Conservation (phyloP, 2,797 vertebrate genomes). For the Hozukius guyotensis region DNA sequence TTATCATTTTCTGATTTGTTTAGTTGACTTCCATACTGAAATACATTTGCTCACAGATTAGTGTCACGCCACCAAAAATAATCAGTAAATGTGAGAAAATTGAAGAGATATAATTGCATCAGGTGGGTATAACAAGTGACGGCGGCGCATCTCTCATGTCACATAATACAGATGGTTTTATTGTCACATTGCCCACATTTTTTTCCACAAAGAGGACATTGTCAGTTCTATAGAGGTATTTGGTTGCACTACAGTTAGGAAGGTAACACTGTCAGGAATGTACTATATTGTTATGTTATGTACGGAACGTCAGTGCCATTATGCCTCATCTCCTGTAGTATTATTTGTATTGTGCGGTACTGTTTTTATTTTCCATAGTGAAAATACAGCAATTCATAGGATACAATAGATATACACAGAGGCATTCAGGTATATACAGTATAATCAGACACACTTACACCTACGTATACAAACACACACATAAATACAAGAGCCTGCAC, state of each 20-base stretch:
- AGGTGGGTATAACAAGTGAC: neutral
- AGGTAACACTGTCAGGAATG: neutral
- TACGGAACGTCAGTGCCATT: neutral
- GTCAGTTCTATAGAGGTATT: neutral
- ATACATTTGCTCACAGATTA: neutral
- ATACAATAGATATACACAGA: neutral
- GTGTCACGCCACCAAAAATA: neutral
- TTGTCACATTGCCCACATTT: conserved; percentile 1
- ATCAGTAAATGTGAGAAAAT: neutral
- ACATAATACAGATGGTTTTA: neutral
- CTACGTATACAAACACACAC: neutral
- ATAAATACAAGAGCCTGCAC: neutral
- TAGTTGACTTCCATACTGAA: neutral
- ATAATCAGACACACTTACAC: neutral
- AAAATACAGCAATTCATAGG: neutral
- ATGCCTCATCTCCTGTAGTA: neutral
- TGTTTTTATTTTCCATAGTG: neutral
- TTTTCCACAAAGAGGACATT: neutral
- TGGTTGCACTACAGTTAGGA: neutral
- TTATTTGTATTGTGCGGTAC: neutral
- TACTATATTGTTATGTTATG: neutral
- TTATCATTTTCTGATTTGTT: neutral
- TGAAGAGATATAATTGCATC: neutral
- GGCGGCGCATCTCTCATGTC: neutral
- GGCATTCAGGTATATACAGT: neutral